Conservation (phyloP, 2,797 vertebrate species). For the Enteromius trimaculatus region DNA sequence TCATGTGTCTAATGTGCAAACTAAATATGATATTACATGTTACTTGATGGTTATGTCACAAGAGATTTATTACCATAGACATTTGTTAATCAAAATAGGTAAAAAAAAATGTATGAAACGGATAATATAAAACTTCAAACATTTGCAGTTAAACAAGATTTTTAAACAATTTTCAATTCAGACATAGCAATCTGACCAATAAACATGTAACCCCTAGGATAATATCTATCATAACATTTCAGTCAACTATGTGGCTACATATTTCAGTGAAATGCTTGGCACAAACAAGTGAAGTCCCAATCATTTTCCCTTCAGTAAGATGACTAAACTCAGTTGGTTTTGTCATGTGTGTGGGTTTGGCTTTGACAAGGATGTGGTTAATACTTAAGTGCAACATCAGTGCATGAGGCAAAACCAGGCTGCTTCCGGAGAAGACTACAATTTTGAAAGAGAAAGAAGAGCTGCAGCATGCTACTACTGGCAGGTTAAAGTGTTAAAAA, state of each 20-base stretch:
- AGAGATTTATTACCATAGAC: background rate
- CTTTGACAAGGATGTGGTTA: constrained; percentile 57
- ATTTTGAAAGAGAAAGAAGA: constrained; percentile 9
- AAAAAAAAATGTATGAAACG: background rate
- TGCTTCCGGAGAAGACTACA: constrained; percentile 31
- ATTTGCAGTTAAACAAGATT: background rate
- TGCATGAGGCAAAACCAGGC: constrained; percentile 28
- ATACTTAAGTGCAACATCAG: constrained; percentile 19
- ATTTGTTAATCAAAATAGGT: background rate
- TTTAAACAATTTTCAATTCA: background rate
- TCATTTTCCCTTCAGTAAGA: background rate
- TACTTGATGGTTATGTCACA: background rate
- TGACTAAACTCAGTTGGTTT: constrained; percentile 4
- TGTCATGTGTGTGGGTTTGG: background rate
- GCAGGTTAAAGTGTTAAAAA: background rate
- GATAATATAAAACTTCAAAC: background rate
- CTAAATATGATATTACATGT: background rate
- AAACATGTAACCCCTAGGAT: background rate
- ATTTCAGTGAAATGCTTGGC: background rate
- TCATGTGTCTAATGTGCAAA: background rate
- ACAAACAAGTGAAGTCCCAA: background rate
- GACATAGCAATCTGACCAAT: background rate
- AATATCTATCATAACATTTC: background rate
- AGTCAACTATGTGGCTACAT: background rate
- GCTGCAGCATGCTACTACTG: background rate